Base-by-base conservation (phyloP, 2,797 vertebrate genomes). In the Scomberomorus guttatus region DNA sequence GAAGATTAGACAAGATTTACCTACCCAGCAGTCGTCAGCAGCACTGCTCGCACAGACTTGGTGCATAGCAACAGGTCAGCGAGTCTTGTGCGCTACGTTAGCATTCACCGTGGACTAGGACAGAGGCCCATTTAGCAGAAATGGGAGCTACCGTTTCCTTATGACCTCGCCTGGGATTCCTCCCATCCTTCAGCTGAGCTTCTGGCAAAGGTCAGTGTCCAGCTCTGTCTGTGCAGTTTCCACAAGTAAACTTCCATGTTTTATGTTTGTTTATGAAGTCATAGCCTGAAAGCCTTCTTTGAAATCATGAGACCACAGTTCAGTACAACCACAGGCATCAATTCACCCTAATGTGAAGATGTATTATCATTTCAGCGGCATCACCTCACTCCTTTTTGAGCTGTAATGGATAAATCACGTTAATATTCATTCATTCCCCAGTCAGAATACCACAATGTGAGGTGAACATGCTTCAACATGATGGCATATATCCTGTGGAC, bases 1-100 rank as follows among this genome's bases (percentile, higher is more conserved):
- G 90, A 92, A 91, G 95, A 95, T 95, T 95, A 95, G 79, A 77
- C 15, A 17, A 93, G 92, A 94, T 94, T 95, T 92, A 92, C 75
- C 83, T 72, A 58, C 62, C 72, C 69, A 75, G 82, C 83, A 84
- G 68, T 88, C 72, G 75, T 93, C 89, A 89, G 86, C 84, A 89
- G 70, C 77, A 51, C 65, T 22, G 62, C 52, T 86, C 80, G 80
- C 63, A 55, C 77, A 66, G 69, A 71, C 69, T 66, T 34, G 76
- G 79, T 20, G 62, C 76, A 57, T 81, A 83, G 89, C 88, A 90
- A 89, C 91, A 84, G 86, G 81, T 84, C 83, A 71, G 64, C 71
- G 75, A 80, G 79, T 57, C 63, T 50, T 39, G 67, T 59, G 69
- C 6, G 12, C 58, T 61, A 62, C 77, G 50, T 75, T 75, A 75